Conservation (phyloP, 2,113 vertebrate species). For the Eudyptes chrysolophus region DNA sequence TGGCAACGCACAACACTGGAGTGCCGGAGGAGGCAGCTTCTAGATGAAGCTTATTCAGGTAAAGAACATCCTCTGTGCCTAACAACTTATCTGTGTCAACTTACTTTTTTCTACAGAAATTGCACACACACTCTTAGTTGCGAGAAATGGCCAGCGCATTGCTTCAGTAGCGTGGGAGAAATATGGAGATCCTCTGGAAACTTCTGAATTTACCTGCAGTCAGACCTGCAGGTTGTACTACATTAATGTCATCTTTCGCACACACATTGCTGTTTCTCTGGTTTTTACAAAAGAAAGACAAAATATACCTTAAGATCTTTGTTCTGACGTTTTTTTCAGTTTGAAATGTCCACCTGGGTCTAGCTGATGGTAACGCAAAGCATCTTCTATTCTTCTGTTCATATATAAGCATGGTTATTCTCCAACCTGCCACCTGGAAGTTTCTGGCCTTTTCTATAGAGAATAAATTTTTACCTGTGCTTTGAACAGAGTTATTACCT, state of each 20-base stretch:
- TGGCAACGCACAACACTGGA: fast-evolving
- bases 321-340: background rate
- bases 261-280: background rate
- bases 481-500: background rate
- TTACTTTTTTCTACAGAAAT: background rate
- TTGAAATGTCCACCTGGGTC: background rate
- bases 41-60: background rate
- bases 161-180: background rate
- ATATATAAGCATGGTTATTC: background rate
- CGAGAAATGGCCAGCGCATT: background rate
- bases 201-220: background rate
- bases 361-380: background rate
- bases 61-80: background rate
- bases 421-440: background rate
- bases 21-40: background rate
- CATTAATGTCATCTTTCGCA: background rate
- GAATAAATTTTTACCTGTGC: background rate
- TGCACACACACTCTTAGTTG: background rate
- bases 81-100: background rate
- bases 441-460: background rate
- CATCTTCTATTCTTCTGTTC: background rate
- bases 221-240: background rate
- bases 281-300: background rate
- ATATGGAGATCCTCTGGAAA: background rate
- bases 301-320: fast-evolving